Evolutionary conservation across 2,797 vertebrate species (phyloP).

Genomic region (Epinephelus coioides): DNA sequence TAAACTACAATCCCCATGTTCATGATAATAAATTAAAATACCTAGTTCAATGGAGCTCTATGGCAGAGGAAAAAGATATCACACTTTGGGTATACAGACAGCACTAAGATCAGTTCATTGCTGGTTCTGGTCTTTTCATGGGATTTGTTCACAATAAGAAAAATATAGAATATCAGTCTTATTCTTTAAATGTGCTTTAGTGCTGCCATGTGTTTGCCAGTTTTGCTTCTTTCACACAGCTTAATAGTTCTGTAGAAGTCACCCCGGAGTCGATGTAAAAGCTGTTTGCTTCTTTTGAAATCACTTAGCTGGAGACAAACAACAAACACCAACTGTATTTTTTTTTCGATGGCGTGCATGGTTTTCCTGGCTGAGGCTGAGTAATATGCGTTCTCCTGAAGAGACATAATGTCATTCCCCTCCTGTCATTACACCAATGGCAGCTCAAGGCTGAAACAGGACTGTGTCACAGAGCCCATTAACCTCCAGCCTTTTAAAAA

Average conservation of each 20-base stretch:
- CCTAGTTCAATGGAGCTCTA: background rate
- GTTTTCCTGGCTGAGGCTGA: slow-evolving; percentile 6
- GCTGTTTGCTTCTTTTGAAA: slow-evolving; percentile 16
- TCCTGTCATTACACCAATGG: slow-evolving; percentile 13
- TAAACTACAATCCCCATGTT: background rate
- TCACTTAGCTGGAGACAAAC: slow-evolving; percentile 10
- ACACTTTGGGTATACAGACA: background rate
- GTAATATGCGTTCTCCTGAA: slow-evolving; percentile 21
- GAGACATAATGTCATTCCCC: slow-evolving; percentile 22
- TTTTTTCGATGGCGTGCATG: background rate
- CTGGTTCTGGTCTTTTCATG: background rate
- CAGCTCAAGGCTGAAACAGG: slow-evolving; percentile 24
- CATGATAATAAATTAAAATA: background rate
- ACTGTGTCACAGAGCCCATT: slow-evolving; percentile 15
- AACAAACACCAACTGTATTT: slow-evolving; percentile 19
- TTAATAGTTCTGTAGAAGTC: slow-evolving; percentile 13
- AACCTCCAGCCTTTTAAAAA: slow-evolving; percentile 23
- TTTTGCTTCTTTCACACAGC: slow-evolving; percentile 15
- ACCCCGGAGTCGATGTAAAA: slow-evolving; percentile 10
- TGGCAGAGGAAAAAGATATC: background rate
- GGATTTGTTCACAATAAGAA: background rate
- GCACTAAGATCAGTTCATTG: background rate
- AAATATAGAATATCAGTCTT: background rate
- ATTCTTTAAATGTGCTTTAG: slow-evolving; percentile 14
- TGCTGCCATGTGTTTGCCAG: background rate